These are phyloP conservation scores for Triops longicaudatus DNA, from an alignment of 1,140 invertebrate genomes.

Conservation along the genomic window DNA sequence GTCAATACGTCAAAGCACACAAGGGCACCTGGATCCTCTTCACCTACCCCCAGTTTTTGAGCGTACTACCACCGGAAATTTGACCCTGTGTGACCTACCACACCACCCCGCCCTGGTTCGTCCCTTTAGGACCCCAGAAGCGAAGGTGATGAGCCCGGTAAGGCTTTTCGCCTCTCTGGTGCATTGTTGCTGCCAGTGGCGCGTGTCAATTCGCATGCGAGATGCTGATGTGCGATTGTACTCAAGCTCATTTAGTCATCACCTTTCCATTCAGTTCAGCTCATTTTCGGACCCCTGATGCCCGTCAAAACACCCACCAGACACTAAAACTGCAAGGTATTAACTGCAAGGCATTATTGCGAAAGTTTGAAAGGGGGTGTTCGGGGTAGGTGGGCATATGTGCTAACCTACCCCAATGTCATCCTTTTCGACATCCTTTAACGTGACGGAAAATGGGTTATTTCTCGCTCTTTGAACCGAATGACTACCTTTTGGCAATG, in stretches of 20 bases:
- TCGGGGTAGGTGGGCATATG: too few species aligned
- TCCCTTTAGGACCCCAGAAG: too few species aligned
- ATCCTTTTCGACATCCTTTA: background rate
- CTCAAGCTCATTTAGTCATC: background rate
- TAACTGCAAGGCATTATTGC: background rate
- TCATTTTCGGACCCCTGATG: background rate
- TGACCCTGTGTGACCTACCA: background rate
- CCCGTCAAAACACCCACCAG: background rate
- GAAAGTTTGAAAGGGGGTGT: background rate
- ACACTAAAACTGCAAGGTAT: too few species aligned
- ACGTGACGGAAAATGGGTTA: background rate
- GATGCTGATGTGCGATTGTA: background rate
- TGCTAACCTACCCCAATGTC: background rate
- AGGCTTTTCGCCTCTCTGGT: background rate
- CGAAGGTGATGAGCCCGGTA: background rate
- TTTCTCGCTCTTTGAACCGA: background rate
- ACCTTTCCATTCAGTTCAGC: background rate
- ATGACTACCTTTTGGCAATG: background rate
- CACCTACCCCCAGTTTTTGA: background rate
- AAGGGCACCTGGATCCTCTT: background rate
- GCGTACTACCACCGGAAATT: background rate
- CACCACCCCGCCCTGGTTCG: too few species aligned
- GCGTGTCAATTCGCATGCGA: slow-evolving; percentile 2
- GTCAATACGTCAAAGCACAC: background rate
- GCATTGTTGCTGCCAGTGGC: slow-evolving; percentile 4